Base-by-base conservation (phyloP, 2,888 invertebrate genomes). In the Melieria picta region DNA sequence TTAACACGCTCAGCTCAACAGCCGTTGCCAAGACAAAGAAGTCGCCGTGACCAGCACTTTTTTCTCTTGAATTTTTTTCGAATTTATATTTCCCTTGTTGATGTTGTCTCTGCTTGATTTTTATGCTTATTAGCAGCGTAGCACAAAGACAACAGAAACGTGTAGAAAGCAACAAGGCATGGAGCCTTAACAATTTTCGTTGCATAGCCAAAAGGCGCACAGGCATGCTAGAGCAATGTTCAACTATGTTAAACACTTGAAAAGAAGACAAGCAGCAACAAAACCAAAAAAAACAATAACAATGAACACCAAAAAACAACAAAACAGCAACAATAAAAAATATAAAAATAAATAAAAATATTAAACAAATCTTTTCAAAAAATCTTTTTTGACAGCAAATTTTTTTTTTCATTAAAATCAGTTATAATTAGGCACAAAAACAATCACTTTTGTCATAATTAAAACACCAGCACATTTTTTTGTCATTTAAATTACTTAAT, bases 391-490 rank as follows among this genome's bases (percentile, higher is more conserved):
- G 52, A 4, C 13, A 5, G 52, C 10, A 7, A 13, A 11, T n/a
- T 5, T 9, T n/a, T 0, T 0, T 16, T 16, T 16, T 16, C 16
- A 1, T 16, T 16, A 16, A 5, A 30, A 16, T 58, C 16, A 58
- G 58, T 58, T 58, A n/a, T 58, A n/a, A 58, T 58, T 58, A 58
- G 58, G 58, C 16, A 58, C 16, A 11, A 52, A 4, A 52, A 13
- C 9, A 7, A 50, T 50, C 11, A 2, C 50, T 11, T 50, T 50
- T 30, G 2, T 30, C 30, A 30, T 30, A 30, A 1, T 30, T 1
- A 30, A 30, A 30, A 30, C 30, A 30, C 30, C 30, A 30, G 30
- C 4, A 5, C 4, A 11, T n/a, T 5, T 9, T n/a, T 16, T 16
- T 16, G 0, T 16, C 0, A 16, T 16, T 1, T 16, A 5, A 30